A percentile compares a stretch with the other conserved stretches of the same genome.
phyloP scores from a whole-genome alignment of 2,888 invertebrate genomes.

The Blomia tropicalis region DNA sequence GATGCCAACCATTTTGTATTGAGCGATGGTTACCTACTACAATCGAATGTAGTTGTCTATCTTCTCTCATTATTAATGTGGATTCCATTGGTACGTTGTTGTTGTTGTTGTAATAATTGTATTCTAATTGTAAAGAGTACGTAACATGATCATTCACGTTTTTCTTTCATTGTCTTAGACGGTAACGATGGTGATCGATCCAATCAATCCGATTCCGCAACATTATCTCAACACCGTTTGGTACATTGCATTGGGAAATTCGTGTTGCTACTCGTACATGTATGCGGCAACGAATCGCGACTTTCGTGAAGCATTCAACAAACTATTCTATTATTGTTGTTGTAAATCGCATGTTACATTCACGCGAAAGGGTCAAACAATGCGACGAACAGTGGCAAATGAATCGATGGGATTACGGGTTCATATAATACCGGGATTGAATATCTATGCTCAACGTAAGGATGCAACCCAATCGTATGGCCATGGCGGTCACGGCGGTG shows the following conservation, averaged over 20 bases:
- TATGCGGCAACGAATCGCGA: conserved; percentile 50
- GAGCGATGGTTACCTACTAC: conserved; percentile 45
- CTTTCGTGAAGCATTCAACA: conserved; percentile 53
- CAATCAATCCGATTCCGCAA: conserved; percentile 27
- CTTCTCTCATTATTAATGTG: conserved; percentile 48
- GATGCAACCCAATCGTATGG: no score
- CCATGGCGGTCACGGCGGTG: no score
- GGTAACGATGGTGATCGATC: conserved; percentile 44
- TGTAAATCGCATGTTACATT: conserved; percentile 58
- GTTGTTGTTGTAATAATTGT: not conserved
- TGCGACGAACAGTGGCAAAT: conserved; percentile 21
- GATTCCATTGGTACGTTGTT: conserved; percentile 44
- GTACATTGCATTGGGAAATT: conserved; percentile 53
- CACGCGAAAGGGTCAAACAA: conserved; percentile 37
- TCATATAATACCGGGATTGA: conserved; percentile 55
- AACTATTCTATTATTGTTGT: conserved; percentile 60
- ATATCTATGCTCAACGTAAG: conserved; percentile 41
- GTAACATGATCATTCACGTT: not conserved
- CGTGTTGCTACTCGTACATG: conserved; percentile 49
- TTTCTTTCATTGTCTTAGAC: conserved; percentile 33
- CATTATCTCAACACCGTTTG: conserved; percentile 44
- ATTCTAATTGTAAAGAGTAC: no score
- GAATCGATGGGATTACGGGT: conserved; percentile 39
- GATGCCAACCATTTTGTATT: conserved; percentile 17
- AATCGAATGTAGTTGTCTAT: conserved; percentile 50